Evolutionary conservation across 2,888 invertebrate genomes (phyloP), one percentile per base, ranked within the genome.

Genomic region (Abrostola triplasia): DNA sequence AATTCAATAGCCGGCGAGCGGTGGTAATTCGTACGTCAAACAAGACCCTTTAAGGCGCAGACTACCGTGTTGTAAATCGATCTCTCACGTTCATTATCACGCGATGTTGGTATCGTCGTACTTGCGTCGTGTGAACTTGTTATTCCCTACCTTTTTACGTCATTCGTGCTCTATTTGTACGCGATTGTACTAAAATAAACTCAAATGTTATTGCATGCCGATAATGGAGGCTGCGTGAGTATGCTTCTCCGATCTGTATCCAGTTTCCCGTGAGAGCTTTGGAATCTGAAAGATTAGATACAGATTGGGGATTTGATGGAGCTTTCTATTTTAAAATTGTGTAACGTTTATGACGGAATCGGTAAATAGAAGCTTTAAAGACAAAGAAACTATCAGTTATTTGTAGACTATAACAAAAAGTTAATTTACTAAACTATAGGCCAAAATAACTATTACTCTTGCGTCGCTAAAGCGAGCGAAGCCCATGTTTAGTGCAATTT

Each of bases 41-140:
- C 58, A 60, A 54, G 35, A 52, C 52, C 56, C 59, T 57, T 59
- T 52, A 59, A 54, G 44, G 59, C 54, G 61, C 49, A 56, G 62
- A 48, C 49, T 61, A 42, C 36, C 41, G 24, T 50, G 42, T 58
- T 68, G 37, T 52, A 62, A 64, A 78, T 70, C 68, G 67, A 67
- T 78, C 75, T 63, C 73, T 65, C 63, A 72, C 66, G 67, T 69
- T 59, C 55, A 65, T 69, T 68, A 70, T 55, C 76, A 72, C 78
- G 76, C 75, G 59, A 67, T 61, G 51, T 36, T 48, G 10, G 56
- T 63, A 60, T 61, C 50, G 56, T 65, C 59, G 40, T 42, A 47
- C 42, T 54, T 55, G 59, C 47, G 24, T 44, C 54, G 64, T 72
- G 70, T 67, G 73, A 81, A 77, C 73, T 73, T 55, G 55, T 55